Evolutionary conservation across 2,113 vertebrate genomes (phyloP), one percentile per base, ranked within the genome.

Genomic region (Zosterops lateralis): DNA sequence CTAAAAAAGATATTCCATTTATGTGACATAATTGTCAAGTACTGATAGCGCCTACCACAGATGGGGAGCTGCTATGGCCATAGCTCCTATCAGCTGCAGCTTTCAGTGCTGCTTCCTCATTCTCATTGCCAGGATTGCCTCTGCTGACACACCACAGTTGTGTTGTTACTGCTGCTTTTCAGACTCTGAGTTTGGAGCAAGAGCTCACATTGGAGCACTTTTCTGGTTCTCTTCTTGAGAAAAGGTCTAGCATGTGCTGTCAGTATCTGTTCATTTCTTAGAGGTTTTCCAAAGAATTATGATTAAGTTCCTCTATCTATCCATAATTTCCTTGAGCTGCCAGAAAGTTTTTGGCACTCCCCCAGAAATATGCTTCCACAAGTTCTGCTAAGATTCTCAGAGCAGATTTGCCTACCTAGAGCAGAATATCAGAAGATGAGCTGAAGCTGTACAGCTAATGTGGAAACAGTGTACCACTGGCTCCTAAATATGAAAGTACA

Each of bases 241-340:
- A 91, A 91, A 95, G 87, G 89, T 95, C 94, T 95, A 97, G 87
- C 89, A 96, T 95, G 91, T 96, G 94, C 70, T 96, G 78, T 73
- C 84, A 85, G 89, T 95, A 92, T 96, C 89, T 96, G 82, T 90
- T 96, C 84, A 57, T 51, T 95, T 89, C 74, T 89, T 56, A 91
- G 87, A 97, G 85, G 53, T 94, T 96, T 96, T 95, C 91, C 90
- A 84, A 80, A 88, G 94, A 95, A 94, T 93, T 95, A 74, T 90
- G 87, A 91, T 90, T 83, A 83, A 90, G 48, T 81, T 95, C 64
- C 56, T 87, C 75, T 66, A 73, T 87, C 91, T 73, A 91, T 66
- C 84, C 82, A 83, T 80, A 71, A 91, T 88, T 91, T 93, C 25
- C 44, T 84, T 71, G 75, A 83, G 87, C 84, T 96, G 89, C 84